Base-by-base conservation (phyloP, 2,797 vertebrate genomes). In the Brachymystax lenok region DNA sequence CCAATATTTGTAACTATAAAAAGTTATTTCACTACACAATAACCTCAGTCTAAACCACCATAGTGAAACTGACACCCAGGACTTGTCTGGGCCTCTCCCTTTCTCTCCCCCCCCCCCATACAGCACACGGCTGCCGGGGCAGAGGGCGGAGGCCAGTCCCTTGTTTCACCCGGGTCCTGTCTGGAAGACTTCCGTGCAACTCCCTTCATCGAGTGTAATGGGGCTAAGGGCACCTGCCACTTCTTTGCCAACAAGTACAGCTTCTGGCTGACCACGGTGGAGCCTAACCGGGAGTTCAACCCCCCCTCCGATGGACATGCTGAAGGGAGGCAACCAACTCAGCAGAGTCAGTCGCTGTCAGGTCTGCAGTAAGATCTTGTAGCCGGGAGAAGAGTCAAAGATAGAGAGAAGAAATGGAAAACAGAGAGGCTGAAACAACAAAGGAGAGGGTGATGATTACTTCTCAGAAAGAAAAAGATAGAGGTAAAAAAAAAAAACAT, bases 241-340 rank as follows among this genome's bases (percentile, higher is more conserved):
- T 99, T 97, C 92, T 99, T 98, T 14, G 95, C 96, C 85, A 99
- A 97, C 88, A 97, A 99, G 79, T 97, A 96, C 93, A 99, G 98
- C 90, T 99, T 99, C 95, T 99, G 97, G 98, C 94, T 99, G 80
- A 98, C 93, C 0, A 97, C 95, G 0, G 95, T 99, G 40, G 95
- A 96, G 3, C 92, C 90, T 74, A 85, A 75, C 0, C 91, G 88
- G 79, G 95, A 98, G 92, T 99, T 98, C 13, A 86, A 91, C n/a
- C 0, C 88, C 93, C 0, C 94, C 96, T 0, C 35, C 77, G 1
- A 93, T 93, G 7, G 96, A 98, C 83, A 98, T 95, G 0, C 91
- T 98, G 82, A 99, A 99, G 90, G 95, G 95, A 0, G 96, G 95
- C 61, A 94, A 96, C 92, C 95, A 96, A 40, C 95, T 95, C 61